Evolutionary conservation across 2,797 vertebrate genomes (phyloP).

Genomic region (Chelmon rostratus): DNA sequence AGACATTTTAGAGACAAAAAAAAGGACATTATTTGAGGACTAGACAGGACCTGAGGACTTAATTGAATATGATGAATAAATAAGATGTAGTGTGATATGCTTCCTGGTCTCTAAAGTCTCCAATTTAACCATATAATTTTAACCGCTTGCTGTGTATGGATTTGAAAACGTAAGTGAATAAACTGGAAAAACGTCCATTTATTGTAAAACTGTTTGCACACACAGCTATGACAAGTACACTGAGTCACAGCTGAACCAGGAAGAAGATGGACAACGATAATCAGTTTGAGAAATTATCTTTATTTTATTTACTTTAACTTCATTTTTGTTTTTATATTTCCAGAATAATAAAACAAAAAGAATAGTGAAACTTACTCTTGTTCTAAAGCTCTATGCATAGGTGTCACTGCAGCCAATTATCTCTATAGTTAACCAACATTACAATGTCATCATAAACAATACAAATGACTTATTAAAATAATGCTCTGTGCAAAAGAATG

Average conservation of each 20-base stretch:
- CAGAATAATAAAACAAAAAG: neutral
- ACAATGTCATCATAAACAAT: slow-evolving; percentile 13
- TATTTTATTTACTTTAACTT: neutral
- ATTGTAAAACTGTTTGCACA: neutral
- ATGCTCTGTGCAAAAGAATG: neutral
- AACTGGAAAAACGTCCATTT: too few species aligned
- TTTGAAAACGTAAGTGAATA: neutral
- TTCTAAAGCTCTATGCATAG: neutral
- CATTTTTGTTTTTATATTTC: neutral
- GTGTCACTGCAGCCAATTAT: neutral
- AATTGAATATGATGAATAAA: neutral
- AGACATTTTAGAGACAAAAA: neutral
- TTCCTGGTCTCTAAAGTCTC: neutral
- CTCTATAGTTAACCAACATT: slow-evolving; percentile 1
- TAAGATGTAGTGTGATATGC: neutral
- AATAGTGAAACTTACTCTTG: neutral
- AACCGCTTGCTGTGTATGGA: neutral
- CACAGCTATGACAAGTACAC: neutral
- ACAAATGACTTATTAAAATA: slow-evolving; percentile 1
- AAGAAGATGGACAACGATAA: neutral
- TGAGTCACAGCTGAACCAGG: neutral
- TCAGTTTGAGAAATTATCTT: neutral
- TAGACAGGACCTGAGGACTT: neutral
- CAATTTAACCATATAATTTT: neutral
- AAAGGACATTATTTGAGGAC: neutral